These are phyloP conservation scores for Paracanthobrama guichenoti DNA, from an alignment of 2,113 vertebrate species.

Conservation along the genomic window DNA sequence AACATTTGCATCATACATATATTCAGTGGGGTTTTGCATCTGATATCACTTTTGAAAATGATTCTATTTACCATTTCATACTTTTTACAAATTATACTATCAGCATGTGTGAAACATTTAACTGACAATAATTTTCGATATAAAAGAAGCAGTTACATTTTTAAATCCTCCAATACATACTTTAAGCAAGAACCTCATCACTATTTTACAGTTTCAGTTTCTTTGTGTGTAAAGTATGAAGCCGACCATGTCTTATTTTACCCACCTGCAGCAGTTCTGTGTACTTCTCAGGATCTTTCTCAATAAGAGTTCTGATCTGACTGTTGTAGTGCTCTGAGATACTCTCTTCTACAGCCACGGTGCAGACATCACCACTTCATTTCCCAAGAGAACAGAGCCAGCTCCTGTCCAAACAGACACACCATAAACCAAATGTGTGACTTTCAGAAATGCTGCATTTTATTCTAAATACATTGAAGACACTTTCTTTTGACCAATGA, in stretches of 20 bases:
- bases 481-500: not conserved
- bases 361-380: slow-evolving; percentile 92
- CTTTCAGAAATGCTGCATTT: not conserved
- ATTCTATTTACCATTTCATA: not conserved
- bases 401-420: slow-evolving; percentile 75
- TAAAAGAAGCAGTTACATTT: not conserved
- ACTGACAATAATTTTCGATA: not conserved
- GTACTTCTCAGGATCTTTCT: slow-evolving; percentile 86
- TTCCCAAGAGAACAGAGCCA: slow-evolving; percentile 89
- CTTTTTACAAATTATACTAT: not conserved
- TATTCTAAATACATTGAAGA: not conserved
- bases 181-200: not conserved
- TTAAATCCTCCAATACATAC: not conserved
- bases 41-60: not conserved
- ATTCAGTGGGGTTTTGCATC: not conserved
- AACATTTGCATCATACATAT: not conserved
- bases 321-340: slow-evolving; percentile 94
- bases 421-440: not conserved
- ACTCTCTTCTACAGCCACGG: slow-evolving; percentile 92
- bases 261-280: slow-evolving; percentile 84
- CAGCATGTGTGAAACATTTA: not conserved
- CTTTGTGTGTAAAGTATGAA: not conserved
- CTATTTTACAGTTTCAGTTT: not conserved
- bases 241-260: not conserved
- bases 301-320: slow-evolving; percentile 90